phyloP scores from a whole-genome alignment of 2,797 vertebrate genomes.

The Pempheris klunzingeri region DNA sequence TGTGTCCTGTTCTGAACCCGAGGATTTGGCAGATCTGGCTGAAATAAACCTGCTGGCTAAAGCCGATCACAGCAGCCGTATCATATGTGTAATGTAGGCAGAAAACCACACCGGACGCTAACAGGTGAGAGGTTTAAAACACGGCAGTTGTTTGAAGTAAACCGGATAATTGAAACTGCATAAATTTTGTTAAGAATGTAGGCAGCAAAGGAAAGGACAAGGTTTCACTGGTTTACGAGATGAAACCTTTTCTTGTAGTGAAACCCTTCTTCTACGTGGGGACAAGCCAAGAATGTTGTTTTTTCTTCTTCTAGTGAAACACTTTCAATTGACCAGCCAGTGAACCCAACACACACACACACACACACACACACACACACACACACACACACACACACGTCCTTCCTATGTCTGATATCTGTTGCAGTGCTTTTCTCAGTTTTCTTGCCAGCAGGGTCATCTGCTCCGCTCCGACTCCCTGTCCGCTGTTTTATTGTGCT shows the following conservation, averaged over 20 bases:
- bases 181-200: background rate
- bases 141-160: constrained; percentile 12
- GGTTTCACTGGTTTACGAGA: constrained; percentile 19
- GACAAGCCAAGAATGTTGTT: constrained; percentile 32
- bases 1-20: background rate
- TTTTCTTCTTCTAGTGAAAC: constrained; percentile 20
- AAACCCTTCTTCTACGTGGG: constrained; percentile 17
- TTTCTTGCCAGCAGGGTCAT: constrained; percentile 68
- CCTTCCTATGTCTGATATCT: constrained; percentile 58
- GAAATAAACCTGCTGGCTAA: background rate
- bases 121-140: background rate
- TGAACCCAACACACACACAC: constrained; percentile 71
- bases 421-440: constrained; percentile 69
- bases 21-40: background rate
- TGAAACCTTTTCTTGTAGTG: constrained; percentile 24
- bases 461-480: constrained; percentile 59
- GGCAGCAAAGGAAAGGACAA: constrained; percentile 14
- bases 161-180: background rate
- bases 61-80: background rate
- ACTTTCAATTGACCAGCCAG: constrained; percentile 72
- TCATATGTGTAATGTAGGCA: background rate
- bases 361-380: constrained; percentile 36
- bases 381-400: constrained; percentile 43
- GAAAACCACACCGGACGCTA: background rate
- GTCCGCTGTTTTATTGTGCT: constrained; percentile 68